Percentiles rank a stretch among this genome's conserved stretches.
These are phyloP conservation scores for Solenopsis invicta DNA, from an alignment of 1,140 invertebrate species.

Conservation along the genomic window DNA sequence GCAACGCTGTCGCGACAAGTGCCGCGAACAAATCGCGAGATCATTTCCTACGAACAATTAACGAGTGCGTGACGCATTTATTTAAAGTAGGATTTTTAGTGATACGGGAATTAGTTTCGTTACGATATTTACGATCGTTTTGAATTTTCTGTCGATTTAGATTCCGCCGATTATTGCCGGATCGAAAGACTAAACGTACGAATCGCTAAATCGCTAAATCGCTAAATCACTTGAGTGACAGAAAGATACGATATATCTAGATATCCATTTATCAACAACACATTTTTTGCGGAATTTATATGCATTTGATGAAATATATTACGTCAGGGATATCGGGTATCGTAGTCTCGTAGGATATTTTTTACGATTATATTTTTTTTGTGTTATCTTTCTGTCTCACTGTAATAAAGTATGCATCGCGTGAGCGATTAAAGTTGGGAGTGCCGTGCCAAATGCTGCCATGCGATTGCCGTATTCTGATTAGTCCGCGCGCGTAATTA, in stretches of 20 bases:
- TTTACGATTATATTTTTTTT: neutral
- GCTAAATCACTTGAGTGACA: neutral
- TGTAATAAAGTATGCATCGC: constrained; percentile 15
- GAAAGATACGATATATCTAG: neutral
- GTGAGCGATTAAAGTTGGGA: constrained; percentile 8
- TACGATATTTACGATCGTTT: neutral
- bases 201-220: neutral
- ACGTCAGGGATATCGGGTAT: neutral
- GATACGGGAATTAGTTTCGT: neutral
- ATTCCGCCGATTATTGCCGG: neutral
- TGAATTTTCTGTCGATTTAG: neutral
- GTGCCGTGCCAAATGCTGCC: neutral
- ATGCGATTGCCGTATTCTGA: constrained; percentile 1
- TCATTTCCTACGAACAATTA: neutral
- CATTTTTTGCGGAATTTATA: neutral
- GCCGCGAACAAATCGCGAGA: neutral
- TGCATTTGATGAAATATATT: neutral
- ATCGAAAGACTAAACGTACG: neutral
- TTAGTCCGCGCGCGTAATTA: constrained; percentile 6
- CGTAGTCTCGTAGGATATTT: neutral
- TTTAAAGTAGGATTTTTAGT: neutral
- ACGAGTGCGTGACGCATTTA: neutral
- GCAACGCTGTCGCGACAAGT: neutral
- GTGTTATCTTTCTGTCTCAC: neutral
- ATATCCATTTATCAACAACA: neutral